Evolutionary conservation across 2,888 invertebrate species (phyloP), one percentile per base, ranked within the genome.

Genomic region (Lissocephala sabroskyi): DNA sequence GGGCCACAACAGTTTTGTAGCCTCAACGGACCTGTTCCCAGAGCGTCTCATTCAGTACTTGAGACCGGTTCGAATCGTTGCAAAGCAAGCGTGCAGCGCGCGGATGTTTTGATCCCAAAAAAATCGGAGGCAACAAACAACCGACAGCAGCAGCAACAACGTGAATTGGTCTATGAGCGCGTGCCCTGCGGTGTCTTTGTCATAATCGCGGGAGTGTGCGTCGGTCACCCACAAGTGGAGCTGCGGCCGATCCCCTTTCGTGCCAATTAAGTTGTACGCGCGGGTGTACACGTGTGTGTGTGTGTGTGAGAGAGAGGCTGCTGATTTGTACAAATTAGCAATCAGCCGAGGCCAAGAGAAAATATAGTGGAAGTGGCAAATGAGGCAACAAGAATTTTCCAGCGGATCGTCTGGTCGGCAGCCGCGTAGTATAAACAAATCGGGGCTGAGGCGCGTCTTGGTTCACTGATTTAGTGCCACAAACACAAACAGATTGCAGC

Each of bases 51-150:
- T 79, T 79, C 79, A 77, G 78, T 81, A 71, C 75, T 75, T 76
- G 75, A 79, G 74, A 79, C 79, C 80, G 79, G 79, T 80, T 78
- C 79, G 70, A 75, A 68, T 73, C 78, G 80, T 66, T 67, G 65
- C 64, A 54, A 61, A 53, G 57, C 56, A 44, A 58, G 47, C 30
- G 50, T 50, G 51, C 52, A 50, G 56, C 50, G 45, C 35, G 46
- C 50, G 46, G 37, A 32, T 35, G 23, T 35, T 44, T 16, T n/a
- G 44, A 16, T 26, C 13, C 14, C 3, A 28, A 28, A 26, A 44
- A 35, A 9, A 35, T 33, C 40, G 17, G 14, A 13, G 23, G 16
- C 30, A 40, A 45, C 36, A 39, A 35, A 14, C 39, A 28, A n/a
- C 26, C 32, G n/a, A 35, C 33, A n/a, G n/a, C n/a, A n/a, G n/a